A percentile compares a stretch with the other conserved stretches of the same genome.
Conservation (phyloP, 2,113 vertebrate genomes). For the Marmota monax region DNA sequence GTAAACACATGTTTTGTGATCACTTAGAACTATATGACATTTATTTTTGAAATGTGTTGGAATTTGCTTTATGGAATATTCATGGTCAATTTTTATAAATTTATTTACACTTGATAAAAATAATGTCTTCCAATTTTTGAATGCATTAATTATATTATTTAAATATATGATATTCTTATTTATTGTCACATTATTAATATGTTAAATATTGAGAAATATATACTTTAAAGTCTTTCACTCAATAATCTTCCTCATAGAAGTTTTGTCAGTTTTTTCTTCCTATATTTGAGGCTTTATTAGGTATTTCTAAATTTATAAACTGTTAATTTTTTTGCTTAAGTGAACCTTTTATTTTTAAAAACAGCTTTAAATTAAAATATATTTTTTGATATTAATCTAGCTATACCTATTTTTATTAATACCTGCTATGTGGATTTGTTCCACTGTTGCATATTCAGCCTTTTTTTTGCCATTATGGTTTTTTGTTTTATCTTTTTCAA, state of each 20-base stretch:
- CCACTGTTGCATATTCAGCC: neutral
- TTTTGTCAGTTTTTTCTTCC: neutral
- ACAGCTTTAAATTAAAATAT: neutral
- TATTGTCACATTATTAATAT: neutral
- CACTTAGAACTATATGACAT: neutral
- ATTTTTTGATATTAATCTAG: neutral
- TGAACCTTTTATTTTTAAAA: too few species aligned
- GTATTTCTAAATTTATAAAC: neutral
- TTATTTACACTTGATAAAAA: neutral
- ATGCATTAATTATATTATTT: neutral
- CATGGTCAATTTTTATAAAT: neutral
- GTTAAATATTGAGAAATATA: neutral
- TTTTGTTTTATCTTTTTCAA: neutral
- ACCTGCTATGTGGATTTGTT: neutral
- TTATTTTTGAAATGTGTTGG: neutral
- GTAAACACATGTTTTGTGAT: neutral
- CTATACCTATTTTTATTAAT: neutral
- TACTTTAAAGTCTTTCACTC: neutral
- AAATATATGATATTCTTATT: neutral
- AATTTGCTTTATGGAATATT: neutral
- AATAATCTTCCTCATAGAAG: neutral
- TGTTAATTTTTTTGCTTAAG: neutral
- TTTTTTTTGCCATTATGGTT: neutral
- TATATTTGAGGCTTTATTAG: neutral
- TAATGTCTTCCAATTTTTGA: neutral